A percentile compares a stretch with the other conserved stretches of the same genome.
These are phyloP conservation scores for Colostygia pectinataria DNA, from an alignment of 2,888 invertebrate species.

Conservation along the genomic window DNA sequence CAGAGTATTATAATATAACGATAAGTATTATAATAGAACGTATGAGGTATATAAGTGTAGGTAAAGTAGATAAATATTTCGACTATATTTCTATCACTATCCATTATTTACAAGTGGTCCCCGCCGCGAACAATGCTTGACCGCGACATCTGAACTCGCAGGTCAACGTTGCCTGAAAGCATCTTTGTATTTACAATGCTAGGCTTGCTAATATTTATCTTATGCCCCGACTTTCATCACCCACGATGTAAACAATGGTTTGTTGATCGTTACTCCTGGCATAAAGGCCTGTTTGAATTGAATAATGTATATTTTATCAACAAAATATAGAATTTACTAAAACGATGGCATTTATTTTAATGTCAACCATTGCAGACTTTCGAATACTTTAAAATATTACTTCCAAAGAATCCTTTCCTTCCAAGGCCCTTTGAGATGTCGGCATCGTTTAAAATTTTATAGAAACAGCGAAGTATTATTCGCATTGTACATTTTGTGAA, in stretches of 20 bases:
- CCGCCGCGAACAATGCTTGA: constrained; percentile 19
- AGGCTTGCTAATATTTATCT: constrained; percentile 28
- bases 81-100: neutral
- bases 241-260: constrained; percentile 12
- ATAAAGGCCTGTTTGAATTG: neutral
- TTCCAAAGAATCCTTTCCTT: constrained; percentile 26
- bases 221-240: constrained; percentile 23
- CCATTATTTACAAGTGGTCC: constrained; percentile 2
- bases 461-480: constrained; percentile 10
- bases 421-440: constrained; percentile 4
- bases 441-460: constrained; percentile 25
- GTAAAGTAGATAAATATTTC: constrained; percentile 1
- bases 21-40: too few species aligned
- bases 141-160: constrained; percentile 22
- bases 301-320: too few species aligned
- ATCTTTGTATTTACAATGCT: constrained; percentile 24
- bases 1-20: too few species aligned
- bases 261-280: constrained; percentile 15
- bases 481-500: constrained; percentile 15
- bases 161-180: constrained; percentile 17
- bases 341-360: constrained; percentile 24
- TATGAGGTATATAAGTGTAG: too few species aligned
- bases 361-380: constrained; percentile 16
- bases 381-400: constrained; percentile 28
- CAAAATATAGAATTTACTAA: constrained; percentile 12